Percentiles rank a stretch among this genome's conserved stretches.
These are phyloP conservation scores for Strigops habroptila DNA, from an alignment of 2,113 vertebrate species.

Conservation along the genomic window DNA sequence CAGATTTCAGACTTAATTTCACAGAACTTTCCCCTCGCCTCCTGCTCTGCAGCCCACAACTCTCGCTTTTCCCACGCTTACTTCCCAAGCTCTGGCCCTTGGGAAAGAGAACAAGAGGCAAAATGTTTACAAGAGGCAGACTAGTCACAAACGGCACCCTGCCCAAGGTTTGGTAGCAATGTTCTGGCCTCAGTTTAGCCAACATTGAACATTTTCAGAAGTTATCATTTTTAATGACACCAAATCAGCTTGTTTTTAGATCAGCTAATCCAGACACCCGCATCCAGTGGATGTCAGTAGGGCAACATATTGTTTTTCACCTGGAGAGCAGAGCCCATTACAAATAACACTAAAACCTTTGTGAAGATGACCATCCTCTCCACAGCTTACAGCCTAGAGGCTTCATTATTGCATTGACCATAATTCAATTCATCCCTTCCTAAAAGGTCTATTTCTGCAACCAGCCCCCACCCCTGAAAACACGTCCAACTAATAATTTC, in stretches of 20 bases:
- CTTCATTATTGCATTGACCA: slow-evolving; percentile 57
- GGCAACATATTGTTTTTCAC: slow-evolving; percentile 19
- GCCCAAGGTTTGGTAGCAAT: neutral
- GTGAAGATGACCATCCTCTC: slow-evolving; percentile 58
- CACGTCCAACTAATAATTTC: slow-evolving; percentile 72
- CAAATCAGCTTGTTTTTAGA: slow-evolving; percentile 33
- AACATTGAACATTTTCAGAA: neutral
- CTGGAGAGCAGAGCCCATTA: neutral
- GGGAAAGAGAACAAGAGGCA: slow-evolving; percentile 11
- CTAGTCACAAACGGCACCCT: neutral
- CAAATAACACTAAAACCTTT: slow-evolving; percentile 44
- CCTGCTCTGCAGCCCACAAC: neutral
- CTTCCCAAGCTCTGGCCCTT: neutral
- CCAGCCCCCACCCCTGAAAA: slow-evolving; percentile 46
- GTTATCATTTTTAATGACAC: neutral
- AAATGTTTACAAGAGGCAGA: slow-evolving; percentile 20
- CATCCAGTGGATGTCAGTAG: neutral
- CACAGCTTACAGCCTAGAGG: slow-evolving; percentile 56
- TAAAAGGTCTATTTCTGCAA: slow-evolving; percentile 65
- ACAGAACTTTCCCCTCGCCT: neutral
- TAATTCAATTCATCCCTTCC: slow-evolving; percentile 67
- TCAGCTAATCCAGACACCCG: neutral
- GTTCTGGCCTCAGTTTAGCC: neutral
- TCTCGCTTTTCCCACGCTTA: slow-evolving; percentile 4
- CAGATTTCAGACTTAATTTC: neutral